phyloP scores from a whole-genome alignment of 2,113 vertebrate species.

The Guaruba guarouba region DNA sequence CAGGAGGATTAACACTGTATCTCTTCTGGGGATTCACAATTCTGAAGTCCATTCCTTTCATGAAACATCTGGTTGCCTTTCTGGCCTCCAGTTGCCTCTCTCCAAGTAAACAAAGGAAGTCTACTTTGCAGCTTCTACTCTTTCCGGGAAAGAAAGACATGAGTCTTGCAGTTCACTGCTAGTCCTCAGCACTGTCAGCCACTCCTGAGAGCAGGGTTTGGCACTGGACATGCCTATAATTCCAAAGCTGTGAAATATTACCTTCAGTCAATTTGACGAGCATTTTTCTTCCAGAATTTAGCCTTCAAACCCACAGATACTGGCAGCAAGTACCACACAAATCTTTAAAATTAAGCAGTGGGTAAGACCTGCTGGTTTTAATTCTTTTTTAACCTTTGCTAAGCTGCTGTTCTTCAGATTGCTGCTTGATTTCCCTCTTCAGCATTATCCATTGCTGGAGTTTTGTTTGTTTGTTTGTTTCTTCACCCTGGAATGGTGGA shows the following conservation, averaged over 20 bases:
- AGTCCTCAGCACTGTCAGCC: neutral
- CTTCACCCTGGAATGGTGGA: neutral
- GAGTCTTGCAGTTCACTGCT: neutral
- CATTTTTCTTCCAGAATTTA: neutral
- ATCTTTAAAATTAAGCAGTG: neutral
- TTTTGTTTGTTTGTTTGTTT: neutral
- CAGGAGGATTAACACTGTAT: neutral
- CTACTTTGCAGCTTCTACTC: neutral
- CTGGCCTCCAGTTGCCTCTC: neutral
- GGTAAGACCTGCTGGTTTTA: neutral
- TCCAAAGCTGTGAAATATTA: neutral
- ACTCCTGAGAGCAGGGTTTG: neutral
- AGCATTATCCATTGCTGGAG: neutral
- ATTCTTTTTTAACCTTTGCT: neutral
- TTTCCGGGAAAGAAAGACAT: neutral
- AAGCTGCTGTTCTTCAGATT: neutral
- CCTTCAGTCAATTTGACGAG: neutral
- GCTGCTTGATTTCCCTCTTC: neutral
- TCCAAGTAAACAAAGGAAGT: neutral
- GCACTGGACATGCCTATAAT: neutral
- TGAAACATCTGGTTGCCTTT: neutral
- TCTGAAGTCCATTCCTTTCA: neutral
- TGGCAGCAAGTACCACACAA: neutral
- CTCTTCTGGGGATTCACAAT: neutral
- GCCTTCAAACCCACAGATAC: neutral